Percentiles rank a stretch among this genome's conserved stretches.
phyloP scores from a whole-genome alignment of 2,113 vertebrate genomes.

The Theristicus caerulescens region DNA sequence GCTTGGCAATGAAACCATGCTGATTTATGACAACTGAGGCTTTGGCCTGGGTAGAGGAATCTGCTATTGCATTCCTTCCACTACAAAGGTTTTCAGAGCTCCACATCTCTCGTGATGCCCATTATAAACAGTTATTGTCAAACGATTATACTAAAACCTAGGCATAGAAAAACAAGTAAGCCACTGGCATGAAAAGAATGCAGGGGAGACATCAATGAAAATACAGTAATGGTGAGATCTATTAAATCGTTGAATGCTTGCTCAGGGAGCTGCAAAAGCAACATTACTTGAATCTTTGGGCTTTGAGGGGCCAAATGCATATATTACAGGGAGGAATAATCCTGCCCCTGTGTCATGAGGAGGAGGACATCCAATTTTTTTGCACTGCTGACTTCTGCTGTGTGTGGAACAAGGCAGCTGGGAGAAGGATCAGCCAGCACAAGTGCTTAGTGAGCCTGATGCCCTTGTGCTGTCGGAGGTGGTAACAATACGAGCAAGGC shows the following conservation, averaged over 20 bases:
- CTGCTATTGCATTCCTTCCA: neutral
- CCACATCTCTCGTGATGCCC: neutral
- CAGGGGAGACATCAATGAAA: neutral
- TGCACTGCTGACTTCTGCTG: neutral
- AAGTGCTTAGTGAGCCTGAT: neutral
- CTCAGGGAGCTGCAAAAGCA: neutral
- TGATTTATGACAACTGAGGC: neutral
- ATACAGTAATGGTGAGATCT: neutral
- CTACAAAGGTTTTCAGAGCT: neutral
- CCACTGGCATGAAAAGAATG: neutral
- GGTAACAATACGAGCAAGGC: neutral
- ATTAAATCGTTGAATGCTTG: neutral
- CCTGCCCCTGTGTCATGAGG: neutral
- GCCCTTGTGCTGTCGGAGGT: rapidly evolving
- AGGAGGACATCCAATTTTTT: neutral
- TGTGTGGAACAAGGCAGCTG: neutral
- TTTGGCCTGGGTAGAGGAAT: neutral
- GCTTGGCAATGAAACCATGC: neutral
- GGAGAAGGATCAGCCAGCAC: neutral
- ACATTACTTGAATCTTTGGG: neutral
- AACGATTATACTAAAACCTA: neutral
- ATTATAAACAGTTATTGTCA: neutral
- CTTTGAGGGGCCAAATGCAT: neutral
- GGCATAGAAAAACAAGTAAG: neutral
- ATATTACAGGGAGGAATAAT: neutral